Evolutionary conservation across 2,888 invertebrate genomes (phyloP).

Genomic region (Drosophila mayaguana): DNA sequence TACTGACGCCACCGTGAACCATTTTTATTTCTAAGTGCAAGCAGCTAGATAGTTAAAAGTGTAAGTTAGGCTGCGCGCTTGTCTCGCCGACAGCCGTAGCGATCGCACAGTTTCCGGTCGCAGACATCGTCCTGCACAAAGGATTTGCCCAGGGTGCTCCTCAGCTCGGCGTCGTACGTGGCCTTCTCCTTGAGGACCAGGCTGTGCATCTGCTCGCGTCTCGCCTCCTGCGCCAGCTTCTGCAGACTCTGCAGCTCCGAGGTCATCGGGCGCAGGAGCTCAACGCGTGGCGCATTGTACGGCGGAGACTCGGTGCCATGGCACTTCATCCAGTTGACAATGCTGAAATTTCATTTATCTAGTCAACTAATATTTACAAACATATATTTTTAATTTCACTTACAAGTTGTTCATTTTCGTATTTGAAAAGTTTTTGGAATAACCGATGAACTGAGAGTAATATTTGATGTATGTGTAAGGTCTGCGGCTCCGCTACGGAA

Average conservation of each 20-base stretch:
- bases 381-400: conserved; percentile 6
- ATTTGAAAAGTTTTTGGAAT: conserved; percentile 4
- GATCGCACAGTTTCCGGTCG: conserved; percentile 45
- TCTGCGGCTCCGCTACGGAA: conserved; percentile 5
- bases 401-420: conserved; percentile 48
- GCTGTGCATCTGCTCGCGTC: conserved; percentile 42
- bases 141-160: conserved; percentile 47
- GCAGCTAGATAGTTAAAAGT: not conserved
- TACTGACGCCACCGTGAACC: not conserved
- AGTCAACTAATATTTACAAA: not conserved
- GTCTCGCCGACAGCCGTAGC: conserved; percentile 30
- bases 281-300: conserved; percentile 37
- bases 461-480: conserved; percentile 2
- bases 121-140: conserved; percentile 56
- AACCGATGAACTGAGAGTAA: conserved; percentile 13
- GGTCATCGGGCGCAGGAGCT: conserved; percentile 47
- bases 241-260: conserved; percentile 48
- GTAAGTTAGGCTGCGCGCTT: conserved; percentile 9
- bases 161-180: conserved; percentile 41
- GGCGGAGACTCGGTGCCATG: conserved; percentile 54
- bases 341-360: conserved; percentile 7
- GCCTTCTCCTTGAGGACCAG: conserved; percentile 41
- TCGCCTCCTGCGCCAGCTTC: conserved; percentile 28
- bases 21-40: conserved; percentile 11
- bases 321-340: conserved; percentile 53